These are phyloP conservation scores for Periophthalmus magnuspinnatus DNA, from an alignment of 2,797 vertebrate genomes.

Conservation along the genomic window DNA sequence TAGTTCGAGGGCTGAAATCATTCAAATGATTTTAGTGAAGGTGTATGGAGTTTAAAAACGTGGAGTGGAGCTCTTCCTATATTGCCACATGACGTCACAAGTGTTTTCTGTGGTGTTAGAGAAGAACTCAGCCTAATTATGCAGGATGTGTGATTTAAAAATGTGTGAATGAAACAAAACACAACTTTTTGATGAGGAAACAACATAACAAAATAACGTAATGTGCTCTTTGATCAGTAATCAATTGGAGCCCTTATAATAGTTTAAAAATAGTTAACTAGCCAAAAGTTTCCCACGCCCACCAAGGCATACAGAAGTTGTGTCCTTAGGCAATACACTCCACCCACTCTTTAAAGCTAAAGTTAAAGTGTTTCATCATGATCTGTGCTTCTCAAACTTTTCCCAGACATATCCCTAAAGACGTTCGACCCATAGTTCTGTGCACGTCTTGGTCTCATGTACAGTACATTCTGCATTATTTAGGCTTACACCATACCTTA, in stretches of 20 bases:
- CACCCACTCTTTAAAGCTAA: background rate
- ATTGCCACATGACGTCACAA: too few relatives aligned
- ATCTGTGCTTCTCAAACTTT: background rate
- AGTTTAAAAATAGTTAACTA: background rate
- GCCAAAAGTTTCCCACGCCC: background rate
- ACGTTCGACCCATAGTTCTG: background rate
- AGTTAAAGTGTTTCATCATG: background rate
- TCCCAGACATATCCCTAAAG: background rate
- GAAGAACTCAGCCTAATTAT: too few relatives aligned
- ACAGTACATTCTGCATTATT: background rate
- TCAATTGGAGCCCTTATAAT: background rate
- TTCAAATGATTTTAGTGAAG: too few relatives aligned
- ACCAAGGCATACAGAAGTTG: background rate
- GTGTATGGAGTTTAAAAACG: too few relatives aligned
- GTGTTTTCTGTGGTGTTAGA: too few relatives aligned
- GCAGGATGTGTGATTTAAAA: too few relatives aligned
- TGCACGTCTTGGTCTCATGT: background rate
- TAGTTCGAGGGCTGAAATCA: too few relatives aligned
- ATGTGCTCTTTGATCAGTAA: too few relatives aligned
- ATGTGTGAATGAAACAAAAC: too few relatives aligned
- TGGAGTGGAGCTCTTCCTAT: too few relatives aligned
- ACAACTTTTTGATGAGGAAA: too few relatives aligned
- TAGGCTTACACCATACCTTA: background rate
- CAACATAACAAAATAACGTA: too few relatives aligned
- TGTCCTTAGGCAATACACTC: background rate